Percentiles rank a stretch among this genome's conserved stretches.
These are phyloP conservation scores for Contarinia nasturtii DNA, from an alignment of 1,140 invertebrate genomes.

Conservation along the genomic window DNA sequence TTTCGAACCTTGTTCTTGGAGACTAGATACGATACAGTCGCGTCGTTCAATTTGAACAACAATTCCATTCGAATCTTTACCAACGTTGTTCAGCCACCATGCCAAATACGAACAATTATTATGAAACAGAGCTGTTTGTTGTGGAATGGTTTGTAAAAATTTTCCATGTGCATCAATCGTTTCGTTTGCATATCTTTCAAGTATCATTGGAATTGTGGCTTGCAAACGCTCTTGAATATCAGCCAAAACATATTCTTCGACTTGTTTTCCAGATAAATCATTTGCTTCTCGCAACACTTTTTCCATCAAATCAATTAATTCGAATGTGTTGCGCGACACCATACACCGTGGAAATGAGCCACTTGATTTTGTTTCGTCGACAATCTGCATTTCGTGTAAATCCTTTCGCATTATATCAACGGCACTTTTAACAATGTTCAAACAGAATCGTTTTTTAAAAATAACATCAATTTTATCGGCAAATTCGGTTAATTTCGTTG, in stretches of 20 bases:
- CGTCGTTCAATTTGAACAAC: slow-evolving; percentile 14
- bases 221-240: slow-evolving; percentile 48
- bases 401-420: slow-evolving; percentile 60
- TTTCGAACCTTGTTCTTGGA: slow-evolving; percentile 44
- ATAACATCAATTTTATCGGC: slow-evolving; percentile 54
- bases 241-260: slow-evolving; percentile 33
- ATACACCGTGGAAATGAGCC: slow-evolving; percentile 35
- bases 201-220: slow-evolving; percentile 39
- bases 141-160: slow-evolving; percentile 59
- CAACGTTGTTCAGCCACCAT: slow-evolving; percentile 30
- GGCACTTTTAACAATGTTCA: slow-evolving; percentile 48
- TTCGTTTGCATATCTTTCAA: slow-evolving; percentile 58
- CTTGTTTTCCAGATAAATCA: slow-evolving; percentile 29
- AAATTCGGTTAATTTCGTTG: slow-evolving; percentile 40
- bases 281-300: slow-evolving; percentile 34
- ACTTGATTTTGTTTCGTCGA: slow-evolving; percentile 8
- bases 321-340: slow-evolving; percentile 32
- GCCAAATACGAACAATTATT: slow-evolving; percentile 84
- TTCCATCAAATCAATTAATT: slow-evolving; percentile 48
- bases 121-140: slow-evolving; percentile 74
- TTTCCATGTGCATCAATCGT: slow-evolving; percentile 61
- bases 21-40: slow-evolving; percentile 19
- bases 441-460: slow-evolving; percentile 60
- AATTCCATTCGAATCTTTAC: slow-evolving; percentile 7
- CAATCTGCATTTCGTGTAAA: slow-evolving; percentile 42